These are phyloP conservation scores for Drosophila chauvacae DNA, from an alignment of 1,140 invertebrate genomes.

Conservation along the genomic window DNA sequence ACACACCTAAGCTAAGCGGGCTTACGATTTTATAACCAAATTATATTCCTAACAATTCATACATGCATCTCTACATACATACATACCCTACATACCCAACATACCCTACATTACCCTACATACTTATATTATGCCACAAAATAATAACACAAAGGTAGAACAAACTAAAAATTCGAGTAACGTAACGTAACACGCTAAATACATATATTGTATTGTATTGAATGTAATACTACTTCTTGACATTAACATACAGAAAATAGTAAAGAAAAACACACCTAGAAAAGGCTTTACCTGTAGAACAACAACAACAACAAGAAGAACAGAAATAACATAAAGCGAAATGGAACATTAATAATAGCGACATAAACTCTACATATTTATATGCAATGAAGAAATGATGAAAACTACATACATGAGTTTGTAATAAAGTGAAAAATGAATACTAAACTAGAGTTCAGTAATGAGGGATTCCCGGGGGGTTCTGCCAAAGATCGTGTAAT, in stretches of 20 bases:
- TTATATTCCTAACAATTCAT: slow-evolving; percentile 58
- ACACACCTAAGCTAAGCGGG: slow-evolving; percentile 64
- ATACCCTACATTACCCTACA: neutral
- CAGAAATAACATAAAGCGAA: slow-evolving; percentile 10
- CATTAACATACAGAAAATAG: slow-evolving; percentile 26
- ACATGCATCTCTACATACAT: slow-evolving; percentile 38
- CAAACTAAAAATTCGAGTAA: slow-evolving; percentile 3
- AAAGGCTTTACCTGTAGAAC: slow-evolving; percentile 52
- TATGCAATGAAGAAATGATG: slow-evolving; percentile 70
- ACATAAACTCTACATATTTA: slow-evolving; percentile 40
- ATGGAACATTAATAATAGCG: slow-evolving; percentile 24
- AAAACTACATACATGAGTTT: slow-evolving; percentile 53
- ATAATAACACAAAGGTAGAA: slow-evolving; percentile 30
- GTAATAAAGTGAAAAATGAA: slow-evolving; percentile 72
- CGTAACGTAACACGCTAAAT: slow-evolving; percentile 15
- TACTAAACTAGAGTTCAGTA: slow-evolving; percentile 44
- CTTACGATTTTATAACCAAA: slow-evolving; percentile 82
- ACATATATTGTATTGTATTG: slow-evolving; percentile 16
- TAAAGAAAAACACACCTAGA: slow-evolving; percentile 24
- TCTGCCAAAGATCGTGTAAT: neutral
- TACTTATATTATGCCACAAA: slow-evolving; percentile 38
- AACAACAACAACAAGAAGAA: slow-evolving; percentile 34
- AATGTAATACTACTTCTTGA: slow-evolving; percentile 40
- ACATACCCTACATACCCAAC: slow-evolving; percentile 20
- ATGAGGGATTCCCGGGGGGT: neutral